phyloP scores from a whole-genome alignment of 2,113 vertebrate genomes.

The Furnarius figulus region DNA sequence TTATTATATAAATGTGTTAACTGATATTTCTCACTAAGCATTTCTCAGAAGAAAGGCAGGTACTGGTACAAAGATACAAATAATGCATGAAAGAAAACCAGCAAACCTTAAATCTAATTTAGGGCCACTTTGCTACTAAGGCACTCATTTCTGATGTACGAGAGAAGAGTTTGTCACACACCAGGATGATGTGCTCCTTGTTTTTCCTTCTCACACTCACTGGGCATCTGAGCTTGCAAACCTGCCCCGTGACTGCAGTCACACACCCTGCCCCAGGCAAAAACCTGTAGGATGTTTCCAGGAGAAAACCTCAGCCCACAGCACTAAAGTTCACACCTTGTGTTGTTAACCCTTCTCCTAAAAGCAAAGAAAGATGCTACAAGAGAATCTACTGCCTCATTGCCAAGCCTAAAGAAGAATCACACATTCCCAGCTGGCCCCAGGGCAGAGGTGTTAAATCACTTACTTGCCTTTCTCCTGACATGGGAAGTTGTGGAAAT shows the following conservation, averaged over 20 bases:
- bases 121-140: background rate
- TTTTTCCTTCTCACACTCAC: background rate
- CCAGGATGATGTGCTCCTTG: background rate
- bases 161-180: background rate
- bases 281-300: background rate
- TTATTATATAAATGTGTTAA: background rate
- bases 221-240: background rate
- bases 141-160: background rate
- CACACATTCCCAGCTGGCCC: rapidly evolving
- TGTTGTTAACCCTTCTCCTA: background rate
- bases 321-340: background rate
- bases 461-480: background rate
- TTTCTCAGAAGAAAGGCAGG: conserved; percentile 26
- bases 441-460: background rate
- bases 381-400: background rate
- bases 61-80: background rate
- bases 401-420: background rate
- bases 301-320: background rate
- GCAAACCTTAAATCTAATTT: conserved; percentile 18
- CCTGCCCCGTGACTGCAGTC: background rate
- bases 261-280: rapidly evolving
- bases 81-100: background rate
- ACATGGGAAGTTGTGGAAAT: background rate
- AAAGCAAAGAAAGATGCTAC: background rate
- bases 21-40: background rate